phyloP scores from a whole-genome alignment of 2,888 invertebrate species.

The Matsumyia berberina region DNA sequence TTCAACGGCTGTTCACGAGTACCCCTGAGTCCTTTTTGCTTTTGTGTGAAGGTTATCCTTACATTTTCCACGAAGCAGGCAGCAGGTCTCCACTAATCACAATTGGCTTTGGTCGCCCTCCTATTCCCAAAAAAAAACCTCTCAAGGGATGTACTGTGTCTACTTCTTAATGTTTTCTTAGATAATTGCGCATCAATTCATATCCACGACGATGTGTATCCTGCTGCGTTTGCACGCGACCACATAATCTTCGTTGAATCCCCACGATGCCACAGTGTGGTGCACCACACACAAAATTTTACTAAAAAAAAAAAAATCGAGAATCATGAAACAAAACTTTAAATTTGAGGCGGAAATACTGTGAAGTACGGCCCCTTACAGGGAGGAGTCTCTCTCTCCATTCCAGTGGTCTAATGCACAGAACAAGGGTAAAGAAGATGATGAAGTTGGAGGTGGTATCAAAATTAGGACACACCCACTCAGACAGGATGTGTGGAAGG shows the following conservation, averaged over 20 bases:
- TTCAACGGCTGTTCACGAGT: too few species aligned
- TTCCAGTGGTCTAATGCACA: slow-evolving; percentile 28
- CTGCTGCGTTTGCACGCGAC: slow-evolving; percentile 38
- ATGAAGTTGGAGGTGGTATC: too few species aligned
- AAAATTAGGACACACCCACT: slow-evolving; percentile 68
- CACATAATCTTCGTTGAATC: slow-evolving; percentile 7
- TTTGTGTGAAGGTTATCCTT: too few species aligned
- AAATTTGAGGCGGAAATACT: slow-evolving; percentile 55
- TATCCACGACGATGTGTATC: slow-evolving; percentile 13
- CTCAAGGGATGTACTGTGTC: too few species aligned
- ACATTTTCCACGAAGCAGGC: too few species aligned
- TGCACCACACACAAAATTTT: slow-evolving; percentile 15
- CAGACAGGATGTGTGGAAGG: slow-evolving; percentile 54
- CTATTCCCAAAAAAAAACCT: too few species aligned
- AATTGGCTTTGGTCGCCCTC: too few species aligned
- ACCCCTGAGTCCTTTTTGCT: too few species aligned
- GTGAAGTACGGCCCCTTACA: slow-evolving; percentile 50
- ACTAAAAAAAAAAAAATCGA: slow-evolving; percentile 43
- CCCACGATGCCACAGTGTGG: slow-evolving; percentile 10
- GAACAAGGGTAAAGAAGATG: slow-evolving; percentile 29
- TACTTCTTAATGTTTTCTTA: not conserved
- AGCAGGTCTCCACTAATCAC: too few species aligned
- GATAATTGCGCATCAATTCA: slow-evolving; percentile 28
- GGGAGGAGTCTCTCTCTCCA: slow-evolving; percentile 58
- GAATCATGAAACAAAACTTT: slow-evolving; percentile 51